Evolutionary conservation across 1,140 invertebrate species (phyloP).

Genomic region (Thalassaphorura encarpata): DNA sequence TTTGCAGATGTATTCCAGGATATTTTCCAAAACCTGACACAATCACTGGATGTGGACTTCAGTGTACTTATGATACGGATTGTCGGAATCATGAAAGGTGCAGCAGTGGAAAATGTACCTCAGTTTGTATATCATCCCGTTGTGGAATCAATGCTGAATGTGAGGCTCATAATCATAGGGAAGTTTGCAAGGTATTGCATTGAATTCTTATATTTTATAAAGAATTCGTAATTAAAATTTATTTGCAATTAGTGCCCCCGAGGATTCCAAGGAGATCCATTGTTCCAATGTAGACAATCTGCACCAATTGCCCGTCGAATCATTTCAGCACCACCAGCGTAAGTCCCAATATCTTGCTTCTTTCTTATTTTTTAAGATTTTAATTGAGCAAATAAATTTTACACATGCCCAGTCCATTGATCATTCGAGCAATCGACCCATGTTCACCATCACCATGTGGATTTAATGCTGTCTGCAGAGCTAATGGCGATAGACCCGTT

Average conservation of each 20-base stretch:
- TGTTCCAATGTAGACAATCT: conserved; percentile 42
- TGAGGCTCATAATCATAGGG: conserved; percentile 59
- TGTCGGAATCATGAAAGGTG: conserved; percentile 36
- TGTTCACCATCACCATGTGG: conserved; percentile 35
- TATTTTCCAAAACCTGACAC: conserved; percentile 38
- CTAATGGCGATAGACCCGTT: conserved; percentile 28
- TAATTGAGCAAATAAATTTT: background rate
- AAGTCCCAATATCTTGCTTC: conserved; percentile 3
- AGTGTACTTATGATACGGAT: conserved; percentile 35
- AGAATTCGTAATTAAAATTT: background rate
- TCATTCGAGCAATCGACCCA: conserved; percentile 27
- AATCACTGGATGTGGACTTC: conserved; percentile 37
- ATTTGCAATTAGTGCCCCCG: conserved; percentile 57
- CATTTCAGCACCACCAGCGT: conserved; percentile 24
- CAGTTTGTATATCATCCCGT: conserved; percentile 22
- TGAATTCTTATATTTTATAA: conserved; percentile 10
- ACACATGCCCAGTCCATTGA: conserved; percentile 10
- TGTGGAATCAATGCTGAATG: conserved; percentile 50
- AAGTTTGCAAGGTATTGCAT: conserved; percentile 52
- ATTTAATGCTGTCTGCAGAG: conserved; percentile 43
- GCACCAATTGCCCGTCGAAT: conserved; percentile 27
- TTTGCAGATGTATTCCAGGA: conserved; percentile 34
- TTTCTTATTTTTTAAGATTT: background rate
- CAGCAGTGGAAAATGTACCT: conserved; percentile 33
- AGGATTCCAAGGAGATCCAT: conserved; percentile 71